Evolutionary conservation across 2,797 vertebrate species (phyloP).

Genomic region (Chromobotia macracanthus): DNA sequence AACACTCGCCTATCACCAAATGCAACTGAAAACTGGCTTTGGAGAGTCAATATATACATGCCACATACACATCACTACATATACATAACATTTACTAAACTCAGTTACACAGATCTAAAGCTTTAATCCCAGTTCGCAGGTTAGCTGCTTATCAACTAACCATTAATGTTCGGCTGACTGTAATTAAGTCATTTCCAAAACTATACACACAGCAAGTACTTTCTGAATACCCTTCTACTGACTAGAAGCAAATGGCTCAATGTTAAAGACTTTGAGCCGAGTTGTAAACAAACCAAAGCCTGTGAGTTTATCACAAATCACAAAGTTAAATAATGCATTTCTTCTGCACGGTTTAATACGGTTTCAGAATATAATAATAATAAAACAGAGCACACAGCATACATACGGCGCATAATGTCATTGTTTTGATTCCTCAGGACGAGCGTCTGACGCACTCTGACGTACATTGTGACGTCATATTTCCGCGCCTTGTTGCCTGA

Average conservation of each 20-base stretch:
- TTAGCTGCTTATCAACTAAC: too few species aligned
- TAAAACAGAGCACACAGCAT: not conserved
- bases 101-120: too few species aligned
- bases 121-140: too few species aligned
- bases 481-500: not conserved
- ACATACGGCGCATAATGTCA: constrained; percentile 14
- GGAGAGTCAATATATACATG: not conserved
- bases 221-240: too few species aligned
- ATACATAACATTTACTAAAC: too few species aligned
- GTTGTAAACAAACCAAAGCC: constrained; percentile 20
- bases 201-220: too few species aligned
- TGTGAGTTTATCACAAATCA: not conserved
- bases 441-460: not conserved
- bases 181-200: too few species aligned
- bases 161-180: too few species aligned
- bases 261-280: too few species aligned
- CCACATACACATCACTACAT: too few species aligned
- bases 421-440: constrained; percentile 27
- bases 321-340: not conserved
- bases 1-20: not conserved
- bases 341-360: not conserved
- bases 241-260: too few species aligned
- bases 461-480: constrained; percentile 5
- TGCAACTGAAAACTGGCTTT: not conserved
- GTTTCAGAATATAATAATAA: not conserved